These are phyloP conservation scores for Diprion similis DNA, from an alignment of 1,140 invertebrate species.

Conservation along the genomic window DNA sequence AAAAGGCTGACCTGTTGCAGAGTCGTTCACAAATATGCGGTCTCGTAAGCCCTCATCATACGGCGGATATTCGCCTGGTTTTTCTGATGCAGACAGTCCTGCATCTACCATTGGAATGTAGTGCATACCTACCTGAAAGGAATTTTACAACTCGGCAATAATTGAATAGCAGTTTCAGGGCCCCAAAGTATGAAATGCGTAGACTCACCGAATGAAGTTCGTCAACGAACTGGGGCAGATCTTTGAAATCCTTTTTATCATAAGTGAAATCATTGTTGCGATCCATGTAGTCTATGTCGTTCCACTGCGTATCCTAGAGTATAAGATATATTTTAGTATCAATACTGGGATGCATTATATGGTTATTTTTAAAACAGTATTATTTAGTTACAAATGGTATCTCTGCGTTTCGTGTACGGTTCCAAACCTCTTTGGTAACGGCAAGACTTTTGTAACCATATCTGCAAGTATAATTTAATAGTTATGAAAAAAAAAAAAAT, in stretches of 20 bases:
- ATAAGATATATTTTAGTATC: constrained; percentile 22
- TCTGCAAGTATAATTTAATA: constrained; percentile 53
- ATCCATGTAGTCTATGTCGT: constrained; percentile 93
- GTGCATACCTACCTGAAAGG: constrained; percentile 71
- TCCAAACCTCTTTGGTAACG: constrained; percentile 71
- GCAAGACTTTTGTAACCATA: constrained; percentile 76
- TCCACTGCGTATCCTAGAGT: constrained; percentile 80
- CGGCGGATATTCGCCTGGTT: constrained; percentile 71
- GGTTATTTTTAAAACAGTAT: constrained; percentile 25
- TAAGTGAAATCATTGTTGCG: constrained; percentile 86
- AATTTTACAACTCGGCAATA: constrained; percentile 7
- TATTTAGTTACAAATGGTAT: constrained; percentile 77
- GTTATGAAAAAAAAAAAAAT: constrained; percentile 19
- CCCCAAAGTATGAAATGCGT: background rate
- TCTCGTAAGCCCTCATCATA: constrained; percentile 77
- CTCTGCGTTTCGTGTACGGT: constrained; percentile 72
- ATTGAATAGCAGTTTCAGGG: constrained; percentile 20
- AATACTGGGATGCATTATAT: background rate
- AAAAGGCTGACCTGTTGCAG: constrained; percentile 66
- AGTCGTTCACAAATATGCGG: constrained; percentile 78
- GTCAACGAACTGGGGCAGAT: constrained; percentile 78
- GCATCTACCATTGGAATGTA: constrained; percentile 80
- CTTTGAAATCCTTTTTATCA: constrained; percentile 70
- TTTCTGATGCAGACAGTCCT: constrained; percentile 73
- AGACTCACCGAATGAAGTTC: constrained; percentile 68